Base-by-base conservation (phyloP, 2,797 vertebrate genomes). In the Myiothlypis chrysogaster region DNA sequence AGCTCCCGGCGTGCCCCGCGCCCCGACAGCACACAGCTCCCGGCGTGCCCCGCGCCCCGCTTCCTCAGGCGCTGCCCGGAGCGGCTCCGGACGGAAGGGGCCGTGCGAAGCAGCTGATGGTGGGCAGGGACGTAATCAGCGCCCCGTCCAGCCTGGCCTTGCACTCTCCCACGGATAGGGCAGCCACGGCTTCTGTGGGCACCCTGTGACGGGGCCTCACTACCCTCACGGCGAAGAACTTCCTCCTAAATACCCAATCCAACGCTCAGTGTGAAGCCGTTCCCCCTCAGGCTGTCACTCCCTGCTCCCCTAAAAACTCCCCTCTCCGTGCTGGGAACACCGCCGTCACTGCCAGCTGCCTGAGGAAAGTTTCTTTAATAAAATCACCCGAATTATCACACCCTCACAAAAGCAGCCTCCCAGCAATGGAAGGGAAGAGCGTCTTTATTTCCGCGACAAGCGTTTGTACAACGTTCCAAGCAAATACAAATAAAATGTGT, bases 371-470 rank as follows among this genome's bases (percentile, higher is more conserved):
- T 68, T 32, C 20, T 66, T 24, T 30, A 30, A 63, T 41, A 25
- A 70, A 35, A 8, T 24, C 16, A 25, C 30, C 27, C 12, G 30
- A 41, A 12, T 24, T 4, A 69, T 0, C 50, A 13, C 47, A 22
- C 56, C 9, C n/a, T 20, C 25, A 24, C 8, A 32, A 25, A 55
- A 14, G 14, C 37, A 43, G 3, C 61, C 60, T 41, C 34, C 34
- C 64, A 13, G 43, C 32, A 8, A 6, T 6, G 66, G 85, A 86
- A 94, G 80, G 82, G 83, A 89, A 68, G 60, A 86, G 60, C 37
- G 15, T 9, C 34, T 91, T 98, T 98, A 98, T 98, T 98, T 60
- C 34, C 57, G 8, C 23, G 23, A 77, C 49, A 90, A 80, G 93
- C 76, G 44, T 55, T 90, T 95, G 83, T 89, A 87, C 89, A 47